Base-by-base conservation (phyloP, 2,113 vertebrate species). In the Bos javanicus region DNA sequence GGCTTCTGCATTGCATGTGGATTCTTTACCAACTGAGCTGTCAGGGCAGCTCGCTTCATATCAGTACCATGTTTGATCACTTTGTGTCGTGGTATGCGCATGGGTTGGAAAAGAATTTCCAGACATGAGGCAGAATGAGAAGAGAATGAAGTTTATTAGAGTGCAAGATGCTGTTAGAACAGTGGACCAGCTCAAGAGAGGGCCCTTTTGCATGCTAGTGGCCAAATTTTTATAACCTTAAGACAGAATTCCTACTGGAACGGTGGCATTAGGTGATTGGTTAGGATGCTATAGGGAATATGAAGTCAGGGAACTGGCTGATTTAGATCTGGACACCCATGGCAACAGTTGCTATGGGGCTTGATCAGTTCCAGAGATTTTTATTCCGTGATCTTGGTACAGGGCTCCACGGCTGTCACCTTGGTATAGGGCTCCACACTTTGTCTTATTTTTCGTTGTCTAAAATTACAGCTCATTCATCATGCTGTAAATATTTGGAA, bases 401-500 rank as follows among this genome's bases (percentile, higher is more conserved):
- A 71, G 19, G 67, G n/a, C 67, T 71, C n/a, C 17, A 71, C 9
- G 5, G n/a, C n/a, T 71, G 33, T 21, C 64, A 71, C n/a, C 17
- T 71, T 71, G 64, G 64, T 71, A 71, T 12, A 23, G 64, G n/a
- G 64, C 4, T 39, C 19, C n/a, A 74, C 36, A 74, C n/a, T 74
- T 74, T 33, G 48, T 95, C 87, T 78, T 90, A 71, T 54, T 95
- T 93, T 97, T 87, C 54, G 59, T 0, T 90, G 30, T 94, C 62
- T 94, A 30, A 80, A 83, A 52, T 95, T 89, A 92, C 23, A 97
- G 46, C 26, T 81, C 88, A 76, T 78, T 93, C 16, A 89, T 36
- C 93, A 50, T 92, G 60, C 50, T 91, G 25, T 96, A 94, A 71
- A 54, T 50, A 95, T 67, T 96, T 92, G 67, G 85, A 95, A 97